Percentiles rank a stretch among this genome's conserved stretches.
phyloP scores from a whole-genome alignment of 2,888 invertebrate species.

The Ectobius pallidus region DNA sequence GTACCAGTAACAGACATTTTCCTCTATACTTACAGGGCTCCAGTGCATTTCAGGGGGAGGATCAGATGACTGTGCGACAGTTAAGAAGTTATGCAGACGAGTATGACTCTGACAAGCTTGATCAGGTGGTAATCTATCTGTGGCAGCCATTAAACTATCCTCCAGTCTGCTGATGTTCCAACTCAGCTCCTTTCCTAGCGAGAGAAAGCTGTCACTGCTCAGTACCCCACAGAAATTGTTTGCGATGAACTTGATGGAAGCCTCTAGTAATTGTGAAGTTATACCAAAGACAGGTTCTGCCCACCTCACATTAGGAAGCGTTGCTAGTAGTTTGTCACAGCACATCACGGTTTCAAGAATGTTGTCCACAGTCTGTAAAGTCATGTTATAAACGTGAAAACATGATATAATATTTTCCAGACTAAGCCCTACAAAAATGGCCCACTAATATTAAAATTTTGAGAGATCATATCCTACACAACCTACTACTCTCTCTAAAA shows the following conservation, averaged over 20 bases:
- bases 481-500: too few relatives aligned
- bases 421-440: too few relatives aligned
- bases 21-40: conserved; percentile 50
- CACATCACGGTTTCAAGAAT: conserved; percentile 83
- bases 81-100: conserved; percentile 54
- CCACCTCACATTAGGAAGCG: conserved; percentile 82
- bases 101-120: conserved; percentile 82
- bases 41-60: conserved; percentile 49
- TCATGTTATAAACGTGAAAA: too few relatives aligned
- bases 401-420: too few relatives aligned
- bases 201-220: conserved; percentile 67
- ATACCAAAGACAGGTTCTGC: conserved; percentile 78
- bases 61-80: conserved; percentile 46
- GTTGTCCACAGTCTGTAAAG: conserved; percentile 73
- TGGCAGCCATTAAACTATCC: conserved; percentile 77
- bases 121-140: conserved; percentile 79
- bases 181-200: conserved; percentile 70
- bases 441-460: too few relatives aligned
- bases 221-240: conserved; percentile 80
- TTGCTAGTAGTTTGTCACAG: conserved; percentile 79
- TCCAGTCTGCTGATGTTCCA: conserved; percentile 79
- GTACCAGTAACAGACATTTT: too few relatives aligned
- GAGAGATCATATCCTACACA: too few relatives aligned
- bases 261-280: conserved; percentile 79
- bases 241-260: conserved; percentile 79